phyloP scores from a whole-genome alignment of 2,888 invertebrate species.

The Chloromyia formosa region DNA sequence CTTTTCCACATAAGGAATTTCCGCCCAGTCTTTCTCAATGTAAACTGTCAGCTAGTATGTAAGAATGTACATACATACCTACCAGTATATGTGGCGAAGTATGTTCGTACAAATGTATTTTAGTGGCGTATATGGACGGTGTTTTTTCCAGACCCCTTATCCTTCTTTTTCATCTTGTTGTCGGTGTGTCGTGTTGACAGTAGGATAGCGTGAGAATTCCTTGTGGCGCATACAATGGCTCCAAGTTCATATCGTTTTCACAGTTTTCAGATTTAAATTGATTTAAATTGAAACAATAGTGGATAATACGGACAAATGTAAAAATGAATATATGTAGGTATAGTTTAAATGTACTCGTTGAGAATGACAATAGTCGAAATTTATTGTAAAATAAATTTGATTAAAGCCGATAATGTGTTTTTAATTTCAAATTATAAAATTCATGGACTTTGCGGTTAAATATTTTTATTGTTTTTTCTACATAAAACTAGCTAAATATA shows the following conservation, averaged over 20 bases:
- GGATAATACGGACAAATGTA: conserved; percentile 1
- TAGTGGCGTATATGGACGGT: not conserved
- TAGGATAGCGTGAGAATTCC: conserved; percentile 2
- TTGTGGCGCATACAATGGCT: conserved; percentile 23
- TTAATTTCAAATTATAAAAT: too few relatives aligned
- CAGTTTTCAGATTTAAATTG: conserved; percentile 29
- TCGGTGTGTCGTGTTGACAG: conserved; percentile 21
- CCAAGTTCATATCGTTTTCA: conserved; percentile 34
- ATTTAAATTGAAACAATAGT: conserved; percentile 29
- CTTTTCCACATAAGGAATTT: conserved; percentile 10
- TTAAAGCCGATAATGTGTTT: too few relatives aligned
- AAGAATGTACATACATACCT: not conserved
- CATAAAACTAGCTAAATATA: too few relatives aligned
- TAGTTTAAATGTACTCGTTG: too few relatives aligned
- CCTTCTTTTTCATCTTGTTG: not conserved
- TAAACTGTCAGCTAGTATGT: not conserved
- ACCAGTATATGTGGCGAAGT: not conserved
- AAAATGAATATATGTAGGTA: not conserved
- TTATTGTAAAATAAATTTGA: too few relatives aligned
- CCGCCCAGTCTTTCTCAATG: not conserved
- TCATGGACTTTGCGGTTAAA: too few relatives aligned
- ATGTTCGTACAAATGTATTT: too few relatives aligned
- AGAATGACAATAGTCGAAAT: too few relatives aligned
- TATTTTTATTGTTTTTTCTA: too few relatives aligned
- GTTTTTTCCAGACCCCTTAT: conserved; percentile 9